A percentile compares a stretch with the other conserved stretches of the same genome.
Evolutionary conservation across 37 sponge, comb jelly and placozoan genomes (phyloP).

Genomic region (Chondrosia reniformis): DNA sequence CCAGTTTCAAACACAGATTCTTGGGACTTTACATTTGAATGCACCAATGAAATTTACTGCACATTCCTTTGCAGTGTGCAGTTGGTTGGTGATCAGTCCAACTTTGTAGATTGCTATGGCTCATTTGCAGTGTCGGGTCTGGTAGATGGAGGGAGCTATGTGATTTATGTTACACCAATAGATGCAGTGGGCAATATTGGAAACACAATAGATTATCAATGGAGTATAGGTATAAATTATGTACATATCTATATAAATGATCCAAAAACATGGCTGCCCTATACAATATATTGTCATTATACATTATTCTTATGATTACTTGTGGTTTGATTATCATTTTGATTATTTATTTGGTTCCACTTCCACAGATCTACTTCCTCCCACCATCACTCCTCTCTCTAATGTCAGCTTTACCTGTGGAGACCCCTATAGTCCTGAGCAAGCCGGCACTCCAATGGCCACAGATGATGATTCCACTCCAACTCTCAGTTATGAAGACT

Average conservation of each 20-base stretch:
- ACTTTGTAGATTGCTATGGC: not conserved
- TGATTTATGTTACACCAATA: not conserved
- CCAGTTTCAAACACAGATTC: not conserved
- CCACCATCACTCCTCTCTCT: not conserved
- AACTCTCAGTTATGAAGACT: not conserved
- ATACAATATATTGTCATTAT: not conserved
- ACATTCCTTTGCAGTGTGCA: slow-evolving; percentile 13
- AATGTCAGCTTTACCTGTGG: slow-evolving; percentile 24
- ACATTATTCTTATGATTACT: not conserved
- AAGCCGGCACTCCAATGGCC: slow-evolving; percentile 7
- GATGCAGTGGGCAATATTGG: slow-evolving; percentile 32
- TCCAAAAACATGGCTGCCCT: not conserved
- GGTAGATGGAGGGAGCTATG: not conserved
- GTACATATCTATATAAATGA: not conserved
- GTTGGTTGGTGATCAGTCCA: not conserved
- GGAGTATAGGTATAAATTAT: slow-evolving; percentile 13
- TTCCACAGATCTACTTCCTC: not conserved
- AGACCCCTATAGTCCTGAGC: not conserved
- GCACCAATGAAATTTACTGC: slow-evolving; percentile 3
- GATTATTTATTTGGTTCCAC: not conserved
- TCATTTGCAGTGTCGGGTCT: not conserved
- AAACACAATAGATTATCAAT: not conserved
- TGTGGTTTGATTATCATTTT: not conserved
- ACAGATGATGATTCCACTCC: not conserved
- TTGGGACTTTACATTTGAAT: slow-evolving; percentile 7